These are phyloP conservation scores for Caenorhabditis sp. DNA, from an alignment of 2,888 invertebrate genomes.

Conservation along the genomic window DNA sequence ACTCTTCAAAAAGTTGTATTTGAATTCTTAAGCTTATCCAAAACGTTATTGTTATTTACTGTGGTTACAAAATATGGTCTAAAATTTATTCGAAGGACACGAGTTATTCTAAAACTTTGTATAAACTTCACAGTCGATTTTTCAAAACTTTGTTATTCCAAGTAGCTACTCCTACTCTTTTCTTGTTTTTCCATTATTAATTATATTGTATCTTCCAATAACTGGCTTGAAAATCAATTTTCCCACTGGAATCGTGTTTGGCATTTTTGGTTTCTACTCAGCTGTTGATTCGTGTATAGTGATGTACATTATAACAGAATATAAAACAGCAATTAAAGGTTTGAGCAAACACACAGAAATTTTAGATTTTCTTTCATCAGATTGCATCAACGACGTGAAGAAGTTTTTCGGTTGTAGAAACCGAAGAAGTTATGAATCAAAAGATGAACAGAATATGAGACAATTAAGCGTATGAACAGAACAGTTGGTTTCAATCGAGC, in stretches of 20 bases:
- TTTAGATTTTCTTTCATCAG: too few species aligned
- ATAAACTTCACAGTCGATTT: conserved; percentile 12
- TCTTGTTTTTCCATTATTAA: conserved; percentile 11
- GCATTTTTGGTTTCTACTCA: conserved; percentile 13
- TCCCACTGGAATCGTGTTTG: conserved; percentile 17
- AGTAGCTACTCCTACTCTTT: conserved; percentile 13
- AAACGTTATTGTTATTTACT: conserved; percentile 13
- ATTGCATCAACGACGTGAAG: too few species aligned
- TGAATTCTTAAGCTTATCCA: conserved; percentile 9
- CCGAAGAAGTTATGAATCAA: too few species aligned
- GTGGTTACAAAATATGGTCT: conserved; percentile 4
- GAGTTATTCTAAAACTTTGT: background rate
- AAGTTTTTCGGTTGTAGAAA: too few species aligned
- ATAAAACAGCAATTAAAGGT: conserved; percentile 14
- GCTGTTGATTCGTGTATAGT: conserved; percentile 24
- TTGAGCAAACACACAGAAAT: too few species aligned
- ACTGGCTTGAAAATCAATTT: conserved; percentile 3
- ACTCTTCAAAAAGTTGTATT: conserved; percentile 1
- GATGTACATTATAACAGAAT: conserved; percentile 23
- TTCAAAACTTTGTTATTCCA: conserved; percentile 18
- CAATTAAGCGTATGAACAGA: too few species aligned
- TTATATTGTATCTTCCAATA: conserved; percentile 14
- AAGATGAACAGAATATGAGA: too few species aligned
- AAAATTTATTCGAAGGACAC: background rate
- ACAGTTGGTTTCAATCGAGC: too few species aligned